These are phyloP conservation scores for Linurgus olivaceus DNA, from an alignment of 2,797 vertebrate species.

Conservation along the genomic window DNA sequence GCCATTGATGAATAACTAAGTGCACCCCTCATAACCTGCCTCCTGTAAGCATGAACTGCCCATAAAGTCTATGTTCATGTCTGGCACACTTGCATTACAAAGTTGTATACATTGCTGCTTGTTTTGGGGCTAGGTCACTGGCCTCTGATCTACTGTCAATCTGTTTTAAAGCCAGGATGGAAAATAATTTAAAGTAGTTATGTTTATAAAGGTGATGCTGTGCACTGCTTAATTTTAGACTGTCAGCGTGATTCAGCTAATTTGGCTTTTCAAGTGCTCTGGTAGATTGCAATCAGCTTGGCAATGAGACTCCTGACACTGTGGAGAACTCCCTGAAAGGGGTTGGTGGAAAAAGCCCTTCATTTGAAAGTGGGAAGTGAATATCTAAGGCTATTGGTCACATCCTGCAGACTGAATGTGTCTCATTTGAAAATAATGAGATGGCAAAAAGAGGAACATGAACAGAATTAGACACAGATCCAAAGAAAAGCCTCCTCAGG, in stretches of 20 bases:
- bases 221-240: conserved; percentile 22
- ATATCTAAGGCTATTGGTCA: background rate
- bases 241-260: conserved; percentile 29
- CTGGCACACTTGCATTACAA: conserved; percentile 20
- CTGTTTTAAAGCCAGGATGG: background rate
- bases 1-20: background rate
- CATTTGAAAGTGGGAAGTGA: background rate
- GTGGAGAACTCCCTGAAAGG: background rate
- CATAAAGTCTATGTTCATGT: background rate
- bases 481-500: background rate
- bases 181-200: conserved; percentile 19
- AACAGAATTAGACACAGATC: background rate
- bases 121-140: background rate
- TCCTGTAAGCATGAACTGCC: background rate
- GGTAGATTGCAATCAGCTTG: background rate
- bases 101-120: background rate
- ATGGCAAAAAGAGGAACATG: background rate
- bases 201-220: background rate
- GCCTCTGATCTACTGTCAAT: conserved; percentile 31
- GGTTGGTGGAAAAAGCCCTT: background rate
- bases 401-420: background rate
- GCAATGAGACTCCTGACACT: background rate
- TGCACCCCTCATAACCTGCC: background rate
- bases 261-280: background rate
- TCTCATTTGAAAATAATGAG: background rate